These are phyloP conservation scores for Cathartes aura DNA, from an alignment of 2,113 vertebrate genomes.

Conservation along the genomic window DNA sequence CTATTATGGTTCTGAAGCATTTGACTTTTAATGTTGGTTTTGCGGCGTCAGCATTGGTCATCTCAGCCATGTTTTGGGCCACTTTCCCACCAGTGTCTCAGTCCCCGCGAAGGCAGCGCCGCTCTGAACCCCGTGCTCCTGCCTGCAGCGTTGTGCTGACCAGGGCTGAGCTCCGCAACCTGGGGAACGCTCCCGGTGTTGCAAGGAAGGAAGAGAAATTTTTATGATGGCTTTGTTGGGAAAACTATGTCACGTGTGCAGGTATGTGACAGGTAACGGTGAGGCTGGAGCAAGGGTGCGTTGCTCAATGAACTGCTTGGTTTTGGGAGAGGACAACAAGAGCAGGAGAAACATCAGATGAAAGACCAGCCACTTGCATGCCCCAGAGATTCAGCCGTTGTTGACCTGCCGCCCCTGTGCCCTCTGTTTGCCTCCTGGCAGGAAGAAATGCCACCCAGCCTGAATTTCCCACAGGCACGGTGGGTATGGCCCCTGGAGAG, in stretches of 20 bases:
- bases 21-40: not conserved
- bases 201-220: not conserved
- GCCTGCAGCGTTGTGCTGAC: not conserved
- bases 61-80: not conserved
- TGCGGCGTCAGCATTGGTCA: not conserved
- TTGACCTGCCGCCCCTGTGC: too few species aligned
- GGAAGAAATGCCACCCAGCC: not conserved
- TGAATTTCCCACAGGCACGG: not conserved
- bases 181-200: fast-evolving
- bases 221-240: not conserved
- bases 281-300: not conserved
- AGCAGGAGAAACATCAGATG: not conserved
- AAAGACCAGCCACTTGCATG: not conserved
- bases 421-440: not conserved
- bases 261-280: not conserved
- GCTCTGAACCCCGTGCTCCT: not conserved
- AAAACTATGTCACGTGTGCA: fast-evolving
- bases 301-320: not conserved
- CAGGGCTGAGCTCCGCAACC: not conserved
- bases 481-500: too few species aligned
- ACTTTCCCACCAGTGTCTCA: not conserved
- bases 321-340: not conserved
- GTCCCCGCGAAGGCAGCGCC: fast-evolving
- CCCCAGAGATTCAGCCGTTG: not conserved
- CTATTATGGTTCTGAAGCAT: not conserved